Conservation (phyloP, 2,797 vertebrate genomes). For the Catharus ustulatus region DNA sequence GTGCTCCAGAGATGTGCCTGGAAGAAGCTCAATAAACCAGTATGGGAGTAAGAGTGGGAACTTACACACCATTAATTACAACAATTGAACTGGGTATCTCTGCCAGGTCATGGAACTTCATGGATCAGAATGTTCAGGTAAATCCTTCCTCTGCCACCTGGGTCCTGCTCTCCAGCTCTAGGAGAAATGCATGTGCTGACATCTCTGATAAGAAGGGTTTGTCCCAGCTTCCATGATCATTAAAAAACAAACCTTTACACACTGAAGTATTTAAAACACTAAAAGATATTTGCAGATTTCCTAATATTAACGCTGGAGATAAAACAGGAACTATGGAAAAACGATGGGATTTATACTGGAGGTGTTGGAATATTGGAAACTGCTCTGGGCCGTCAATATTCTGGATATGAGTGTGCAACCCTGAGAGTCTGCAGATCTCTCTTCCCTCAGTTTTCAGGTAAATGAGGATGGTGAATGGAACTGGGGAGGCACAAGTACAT, state of each 20-base stretch:
- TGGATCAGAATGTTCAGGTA: not conserved
- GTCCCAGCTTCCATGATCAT: not conserved
- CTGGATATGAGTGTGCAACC: too few relatives aligned
- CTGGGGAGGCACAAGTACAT: not conserved
- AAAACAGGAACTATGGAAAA: not conserved
- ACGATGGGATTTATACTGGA: not conserved
- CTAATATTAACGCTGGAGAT: not conserved
- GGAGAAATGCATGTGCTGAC: not conserved
- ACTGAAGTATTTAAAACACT: not conserved
- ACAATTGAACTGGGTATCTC: fast-evolving
- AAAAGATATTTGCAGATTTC: not conserved
- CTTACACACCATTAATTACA: not conserved
- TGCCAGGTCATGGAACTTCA: not conserved
- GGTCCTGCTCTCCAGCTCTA: fast-evolving
- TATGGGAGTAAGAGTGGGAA: not conserved
- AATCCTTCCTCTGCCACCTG: not conserved
- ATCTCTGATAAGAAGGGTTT: not conserved
- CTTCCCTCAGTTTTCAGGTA: not conserved
- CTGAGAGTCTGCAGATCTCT: fast-evolving
- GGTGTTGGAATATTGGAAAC: not conserved
- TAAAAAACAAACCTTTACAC: not conserved
- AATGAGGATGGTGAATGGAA: not conserved
- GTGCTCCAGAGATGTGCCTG: not conserved
- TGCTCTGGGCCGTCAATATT: fast-evolving
- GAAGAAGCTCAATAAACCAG: not conserved